Evolutionary conservation across 2,113 vertebrate species (phyloP).

Genomic region (Bubo scandiacus): DNA sequence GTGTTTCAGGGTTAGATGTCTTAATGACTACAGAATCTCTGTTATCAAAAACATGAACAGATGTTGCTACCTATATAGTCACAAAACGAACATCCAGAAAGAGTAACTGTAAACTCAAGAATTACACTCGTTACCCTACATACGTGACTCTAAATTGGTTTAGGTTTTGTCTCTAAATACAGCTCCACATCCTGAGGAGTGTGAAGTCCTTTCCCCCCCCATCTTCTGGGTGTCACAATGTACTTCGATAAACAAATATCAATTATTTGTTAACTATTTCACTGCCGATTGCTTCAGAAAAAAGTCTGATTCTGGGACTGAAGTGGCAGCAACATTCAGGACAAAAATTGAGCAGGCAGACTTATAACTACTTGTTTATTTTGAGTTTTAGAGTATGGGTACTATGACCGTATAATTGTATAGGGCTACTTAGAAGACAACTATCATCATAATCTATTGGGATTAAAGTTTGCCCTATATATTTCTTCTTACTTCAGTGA

Average conservation of each 20-base stretch:
- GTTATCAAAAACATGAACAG: background rate
- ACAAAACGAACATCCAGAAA: background rate
- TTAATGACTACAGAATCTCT: background rate
- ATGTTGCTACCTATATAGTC: background rate
- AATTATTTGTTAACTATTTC: background rate
- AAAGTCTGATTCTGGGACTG: background rate
- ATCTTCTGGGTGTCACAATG: background rate
- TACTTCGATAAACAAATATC: background rate
- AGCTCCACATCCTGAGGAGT: background rate
- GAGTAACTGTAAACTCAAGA: background rate
- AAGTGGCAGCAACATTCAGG: background rate
- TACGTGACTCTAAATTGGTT: background rate
- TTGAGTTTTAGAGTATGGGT: background rate
- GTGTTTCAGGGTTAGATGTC: background rate
- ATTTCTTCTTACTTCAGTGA: background rate
- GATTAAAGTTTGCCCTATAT: background rate
- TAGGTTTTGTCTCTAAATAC: background rate
- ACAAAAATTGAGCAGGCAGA: background rate
- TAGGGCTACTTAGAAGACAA: background rate
- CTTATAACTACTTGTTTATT: background rate
- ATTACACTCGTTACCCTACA: background rate
- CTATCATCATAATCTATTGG: background rate
- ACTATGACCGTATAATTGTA: background rate
- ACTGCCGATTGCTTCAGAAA: background rate
- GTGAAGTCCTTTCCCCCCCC: background rate